Conservation (phyloP, 2,113 vertebrate genomes). For the Pelodiscus sinensis region DNA sequence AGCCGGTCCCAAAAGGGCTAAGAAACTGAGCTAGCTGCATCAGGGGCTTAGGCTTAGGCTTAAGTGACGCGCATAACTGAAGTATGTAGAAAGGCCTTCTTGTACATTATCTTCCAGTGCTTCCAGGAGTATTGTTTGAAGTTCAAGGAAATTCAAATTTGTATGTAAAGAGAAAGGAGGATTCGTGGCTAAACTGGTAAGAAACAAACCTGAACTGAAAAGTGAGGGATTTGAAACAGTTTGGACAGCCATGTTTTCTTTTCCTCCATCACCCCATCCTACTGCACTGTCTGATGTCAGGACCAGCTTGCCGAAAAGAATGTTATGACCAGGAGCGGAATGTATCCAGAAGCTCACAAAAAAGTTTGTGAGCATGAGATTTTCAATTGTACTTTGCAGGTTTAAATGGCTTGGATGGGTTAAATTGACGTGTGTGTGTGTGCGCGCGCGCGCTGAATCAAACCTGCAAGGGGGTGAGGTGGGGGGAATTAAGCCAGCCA, state of each 20-base stretch:
- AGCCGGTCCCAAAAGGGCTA: neutral
- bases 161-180: neutral
- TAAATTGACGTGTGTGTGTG: neutral
- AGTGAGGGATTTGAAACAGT: neutral
- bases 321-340: neutral
- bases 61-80: neutral
- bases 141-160: neutral
- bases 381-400: neutral
- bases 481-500: neutral
- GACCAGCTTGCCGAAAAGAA: fast-evolving
- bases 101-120: neutral
- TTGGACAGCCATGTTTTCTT: neutral
- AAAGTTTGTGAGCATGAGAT: neutral
- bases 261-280: neutral
- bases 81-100: neutral
- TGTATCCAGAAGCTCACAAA: neutral
- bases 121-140: neutral
- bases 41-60: neutral
- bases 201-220: neutral
- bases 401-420: neutral
- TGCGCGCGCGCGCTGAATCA: neutral
- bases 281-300: neutral
- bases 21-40: neutral
- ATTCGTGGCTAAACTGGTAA: neutral
- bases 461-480: neutral